Conservation (phyloP, 35 echinoderm and acorn worm species). For the Heliocidaris erythrogramma region DNA sequence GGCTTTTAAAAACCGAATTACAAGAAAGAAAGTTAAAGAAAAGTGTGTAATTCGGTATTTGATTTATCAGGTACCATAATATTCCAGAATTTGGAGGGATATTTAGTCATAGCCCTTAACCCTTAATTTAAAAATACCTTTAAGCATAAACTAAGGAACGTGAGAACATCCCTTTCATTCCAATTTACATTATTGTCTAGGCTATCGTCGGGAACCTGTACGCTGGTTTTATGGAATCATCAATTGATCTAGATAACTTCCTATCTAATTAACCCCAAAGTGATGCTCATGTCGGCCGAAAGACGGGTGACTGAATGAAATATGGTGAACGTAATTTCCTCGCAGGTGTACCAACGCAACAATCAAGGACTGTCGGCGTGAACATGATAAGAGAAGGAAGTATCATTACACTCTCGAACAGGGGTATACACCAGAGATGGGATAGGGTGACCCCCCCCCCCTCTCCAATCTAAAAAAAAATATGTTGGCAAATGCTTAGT, state of each 20-base stretch:
- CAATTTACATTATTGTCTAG: neutral
- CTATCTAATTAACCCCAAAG: neutral
- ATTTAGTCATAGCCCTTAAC: neutral
- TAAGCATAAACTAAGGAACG: neutral
- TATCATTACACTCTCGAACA: neutral
- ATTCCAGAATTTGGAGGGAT: no score
- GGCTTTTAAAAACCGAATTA: no score
- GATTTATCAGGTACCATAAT: no score
- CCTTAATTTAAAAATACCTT: neutral
- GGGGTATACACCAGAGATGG: no score
- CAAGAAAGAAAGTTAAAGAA: no score
- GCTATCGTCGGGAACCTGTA: neutral
- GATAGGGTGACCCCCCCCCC: no score
- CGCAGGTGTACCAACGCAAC: neutral
- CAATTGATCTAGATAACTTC: slow-evolving; percentile 5
- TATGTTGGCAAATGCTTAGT: no score
- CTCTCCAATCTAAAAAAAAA: no score
- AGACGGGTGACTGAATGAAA: neutral
- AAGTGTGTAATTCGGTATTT: no score
- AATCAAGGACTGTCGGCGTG: neutral
- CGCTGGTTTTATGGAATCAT: neutral
- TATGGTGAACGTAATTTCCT: slow-evolving; percentile 18
- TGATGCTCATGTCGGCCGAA: neutral
- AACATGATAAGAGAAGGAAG: neutral
- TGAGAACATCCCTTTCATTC: neutral